Evolutionary conservation across 2,888 invertebrate genomes (phyloP).

Genomic region (Scelioninae gen. 2): DNA sequence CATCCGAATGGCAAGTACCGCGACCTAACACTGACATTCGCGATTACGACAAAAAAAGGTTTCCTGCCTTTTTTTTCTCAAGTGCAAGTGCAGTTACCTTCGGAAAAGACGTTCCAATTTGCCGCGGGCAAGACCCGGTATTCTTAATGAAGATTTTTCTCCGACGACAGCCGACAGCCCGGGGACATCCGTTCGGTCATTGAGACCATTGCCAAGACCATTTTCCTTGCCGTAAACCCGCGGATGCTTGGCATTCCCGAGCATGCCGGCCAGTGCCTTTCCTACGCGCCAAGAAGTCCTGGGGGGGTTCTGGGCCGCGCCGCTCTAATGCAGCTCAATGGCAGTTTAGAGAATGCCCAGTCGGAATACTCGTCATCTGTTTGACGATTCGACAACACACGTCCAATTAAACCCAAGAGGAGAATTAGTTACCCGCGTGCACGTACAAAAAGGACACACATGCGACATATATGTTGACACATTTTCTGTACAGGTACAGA

Average conservation of each 20-base stretch:
- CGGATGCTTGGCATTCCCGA: slow-evolving; percentile 23
- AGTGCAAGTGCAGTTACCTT: neutral
- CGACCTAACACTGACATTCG: no score
- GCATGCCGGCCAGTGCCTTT: slow-evolving; percentile 11
- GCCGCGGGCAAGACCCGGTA: slow-evolving; percentile 2
- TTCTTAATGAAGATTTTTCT: slow-evolving; percentile 27
- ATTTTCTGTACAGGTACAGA: no score
- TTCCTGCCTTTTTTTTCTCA: no score
- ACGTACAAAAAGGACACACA: slow-evolving; percentile 1
- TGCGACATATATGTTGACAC: no score
- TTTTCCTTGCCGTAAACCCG: slow-evolving; percentile 15
- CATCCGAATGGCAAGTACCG: no score
- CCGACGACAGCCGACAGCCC: slow-evolving; percentile 17
- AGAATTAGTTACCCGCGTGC: slow-evolving; percentile 15
- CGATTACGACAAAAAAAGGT: no score
- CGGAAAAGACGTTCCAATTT: slow-evolving; percentile 34
- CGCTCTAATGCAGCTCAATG: slow-evolving; percentile 21
- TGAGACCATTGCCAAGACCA: slow-evolving; percentile 33
- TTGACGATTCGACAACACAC: slow-evolving; percentile 11
- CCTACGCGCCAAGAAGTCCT: slow-evolving; percentile 7
- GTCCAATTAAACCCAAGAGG: slow-evolving; percentile 27
- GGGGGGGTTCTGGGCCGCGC: neutral
- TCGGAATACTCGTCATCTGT: slow-evolving; percentile 30
- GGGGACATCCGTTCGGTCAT: slow-evolving; percentile 22
- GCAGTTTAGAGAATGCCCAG: slow-evolving; percentile 31